A percentile compares a stretch with the other conserved stretches of the same genome.
Conservation (phyloP, 1,140 invertebrate genomes). For the Habropoda laboriosa region DNA sequence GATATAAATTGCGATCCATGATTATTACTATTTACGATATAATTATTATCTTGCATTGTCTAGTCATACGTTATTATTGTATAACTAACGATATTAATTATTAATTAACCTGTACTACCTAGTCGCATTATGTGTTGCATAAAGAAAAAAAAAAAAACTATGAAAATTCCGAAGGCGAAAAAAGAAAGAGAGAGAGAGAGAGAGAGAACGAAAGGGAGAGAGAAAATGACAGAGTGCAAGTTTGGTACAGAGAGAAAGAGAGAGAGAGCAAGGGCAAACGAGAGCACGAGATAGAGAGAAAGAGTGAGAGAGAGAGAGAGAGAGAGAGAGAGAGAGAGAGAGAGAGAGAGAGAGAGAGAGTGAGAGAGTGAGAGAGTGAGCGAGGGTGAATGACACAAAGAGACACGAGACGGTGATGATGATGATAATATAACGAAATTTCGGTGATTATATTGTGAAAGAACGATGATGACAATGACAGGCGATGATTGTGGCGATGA, state of each 20-base stretch:
- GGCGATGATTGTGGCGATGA: constrained; percentile 17
- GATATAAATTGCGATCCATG: constrained; percentile 82
- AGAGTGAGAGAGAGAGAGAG: constrained; percentile 39
- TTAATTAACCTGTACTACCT: constrained; percentile 82
- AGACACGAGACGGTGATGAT: neutral
- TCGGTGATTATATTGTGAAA: constrained; percentile 32
- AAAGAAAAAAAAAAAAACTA: constrained; percentile 69
- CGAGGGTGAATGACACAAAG: constrained; percentile 37
- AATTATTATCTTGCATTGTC: constrained; percentile 83
- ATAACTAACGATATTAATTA: constrained; percentile 82
- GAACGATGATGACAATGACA: constrained; percentile 18
- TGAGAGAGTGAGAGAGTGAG: constrained; percentile 39
- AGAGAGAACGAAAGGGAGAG: constrained; percentile 37
- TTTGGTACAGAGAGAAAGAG: no score
- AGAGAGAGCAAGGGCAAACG: constrained; percentile 53
- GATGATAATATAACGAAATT: constrained; percentile 35
- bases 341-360: constrained; percentile 21
- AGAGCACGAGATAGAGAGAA: constrained; percentile 61
- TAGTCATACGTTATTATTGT: constrained; percentile 83
- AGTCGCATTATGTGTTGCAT: constrained; percentile 82
- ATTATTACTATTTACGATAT: constrained; percentile 83
- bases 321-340: constrained; percentile 50
- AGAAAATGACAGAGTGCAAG: constrained; percentile 45
- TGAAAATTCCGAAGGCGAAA: constrained; percentile 60
- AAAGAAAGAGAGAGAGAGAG: constrained; percentile 63